phyloP scores from a whole-genome alignment of 2,113 vertebrate genomes.

The Hyaena hyaena region DNA sequence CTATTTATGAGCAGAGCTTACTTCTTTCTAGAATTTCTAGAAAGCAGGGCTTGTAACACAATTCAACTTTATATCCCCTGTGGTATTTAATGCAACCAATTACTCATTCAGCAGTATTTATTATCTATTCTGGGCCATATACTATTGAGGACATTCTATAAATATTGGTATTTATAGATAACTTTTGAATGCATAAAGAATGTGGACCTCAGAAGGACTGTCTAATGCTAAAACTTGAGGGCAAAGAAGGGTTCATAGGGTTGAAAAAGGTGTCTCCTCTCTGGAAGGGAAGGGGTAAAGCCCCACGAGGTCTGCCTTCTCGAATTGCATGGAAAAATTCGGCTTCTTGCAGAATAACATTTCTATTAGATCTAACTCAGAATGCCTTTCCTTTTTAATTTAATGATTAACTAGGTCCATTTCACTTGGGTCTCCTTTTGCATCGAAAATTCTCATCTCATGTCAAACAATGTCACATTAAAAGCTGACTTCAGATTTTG shows the following conservation, averaged over 20 bases:
- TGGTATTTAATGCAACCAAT: background rate
- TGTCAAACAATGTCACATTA: background rate
- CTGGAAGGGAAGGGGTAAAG: background rate
- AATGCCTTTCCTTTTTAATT: background rate
- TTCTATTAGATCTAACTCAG: slow-evolving; percentile 13
- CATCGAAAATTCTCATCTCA: slow-evolving; percentile 18
- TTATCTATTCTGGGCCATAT: background rate
- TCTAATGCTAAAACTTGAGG: background rate
- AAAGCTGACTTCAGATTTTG: slow-evolving; percentile 33
- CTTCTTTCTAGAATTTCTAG: background rate
- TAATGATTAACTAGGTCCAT: slow-evolving; percentile 30
- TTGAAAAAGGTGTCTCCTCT: background rate
- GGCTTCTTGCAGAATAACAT: background rate
- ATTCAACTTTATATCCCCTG: background rate
- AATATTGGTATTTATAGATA: background rate
- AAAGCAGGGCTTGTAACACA: background rate
- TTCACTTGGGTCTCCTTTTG: background rate
- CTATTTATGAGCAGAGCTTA: background rate
- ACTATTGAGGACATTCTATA: background rate
- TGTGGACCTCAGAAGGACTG: background rate
- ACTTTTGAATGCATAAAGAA: slow-evolving; percentile 24
- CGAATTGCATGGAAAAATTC: background rate
- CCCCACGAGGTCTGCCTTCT: background rate
- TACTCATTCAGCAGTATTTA: background rate
- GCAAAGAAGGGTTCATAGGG: background rate